Base-by-base conservation (phyloP, 2,113 vertebrate genomes). In the Pyxicephalus adspersus region DNA sequence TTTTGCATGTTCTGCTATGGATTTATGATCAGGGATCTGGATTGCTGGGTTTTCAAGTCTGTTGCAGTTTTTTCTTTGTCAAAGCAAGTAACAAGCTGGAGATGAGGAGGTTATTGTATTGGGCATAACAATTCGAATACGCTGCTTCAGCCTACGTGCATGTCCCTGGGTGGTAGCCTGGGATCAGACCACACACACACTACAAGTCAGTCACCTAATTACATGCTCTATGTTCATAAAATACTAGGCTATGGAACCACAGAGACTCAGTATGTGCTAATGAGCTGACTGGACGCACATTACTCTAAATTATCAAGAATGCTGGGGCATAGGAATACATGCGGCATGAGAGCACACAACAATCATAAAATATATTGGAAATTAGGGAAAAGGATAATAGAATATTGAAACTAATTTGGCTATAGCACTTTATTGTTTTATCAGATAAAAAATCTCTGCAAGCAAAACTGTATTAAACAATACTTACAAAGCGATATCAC, bases 131-230 rank as follows among this genome's bases (percentile, higher is more conserved):
- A 38, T 74, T 60, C 60, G 55, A 28, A 55, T 60, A 74, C 34
- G 54, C 71, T 60, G 55, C 71, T 54, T 26, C 71, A 74, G n/a
- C 54, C 28, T 57, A 26, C 26, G 34, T 13, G 70, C 29, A 54
- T 74, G 45, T 64, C 75, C 61, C 58, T 77, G 75, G 61, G 75
- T 64, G 61, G 75, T 45, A 77, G 61, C 45, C 60, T 77, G 75
- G 23, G 61, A 77, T 77, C 61, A 54, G 75, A 77, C 75, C 66
- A 80, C 78, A 80, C 78, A 80, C 57, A 34, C 19, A 38, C 26
- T 6, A 72, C 34, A 61, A 63, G 52, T 80, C 78, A 80, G 28
- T 63, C 78, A 63, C 25, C 34, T 80, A 80, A 80, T 80, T 80
- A 80, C 50, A 80, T 51, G 20, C 65, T 71, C 55, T 23, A 16